These are phyloP conservation scores for Tridacna crocea DNA, from an alignment of 2,888 invertebrate species.

Conservation along the genomic window DNA sequence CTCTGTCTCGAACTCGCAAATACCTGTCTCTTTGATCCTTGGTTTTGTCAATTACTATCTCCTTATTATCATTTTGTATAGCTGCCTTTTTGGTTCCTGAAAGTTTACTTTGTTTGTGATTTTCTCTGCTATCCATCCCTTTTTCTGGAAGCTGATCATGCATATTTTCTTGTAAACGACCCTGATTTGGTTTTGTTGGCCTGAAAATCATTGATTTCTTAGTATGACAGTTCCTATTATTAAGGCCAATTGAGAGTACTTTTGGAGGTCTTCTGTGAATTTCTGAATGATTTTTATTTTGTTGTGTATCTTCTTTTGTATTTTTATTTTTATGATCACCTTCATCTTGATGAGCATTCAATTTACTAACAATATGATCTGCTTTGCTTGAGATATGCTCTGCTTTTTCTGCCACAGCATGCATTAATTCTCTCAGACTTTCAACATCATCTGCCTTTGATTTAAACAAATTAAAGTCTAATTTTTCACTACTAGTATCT, in stretches of 20 bases:
- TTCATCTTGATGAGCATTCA: neutral
- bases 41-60: neutral
- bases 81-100: neutral
- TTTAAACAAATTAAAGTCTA: neutral
- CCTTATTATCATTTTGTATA: no score
- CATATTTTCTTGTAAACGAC: neutral
- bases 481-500: slow-evolving; percentile 56
- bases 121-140: neutral
- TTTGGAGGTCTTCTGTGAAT: neutral
- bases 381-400: slow-evolving; percentile 49
- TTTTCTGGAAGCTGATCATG: no score
- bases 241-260: neutral
- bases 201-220: neutral
- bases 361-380: slow-evolving; percentile 44
- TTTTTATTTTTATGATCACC: neutral
- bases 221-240: neutral
- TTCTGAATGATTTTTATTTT: neutral
- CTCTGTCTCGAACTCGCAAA: slow-evolving; percentile 14
- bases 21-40: slow-evolving; percentile 8
- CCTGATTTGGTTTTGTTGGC: neutral
- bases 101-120: neutral
- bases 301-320: neutral
- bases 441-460: slow-evolving; percentile 20
- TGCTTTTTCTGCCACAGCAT: slow-evolving; percentile 44
- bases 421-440: slow-evolving; percentile 29